These are phyloP conservation scores for Sylvicola cinctus DNA, from an alignment of 2,888 invertebrate genomes.

Conservation along the genomic window DNA sequence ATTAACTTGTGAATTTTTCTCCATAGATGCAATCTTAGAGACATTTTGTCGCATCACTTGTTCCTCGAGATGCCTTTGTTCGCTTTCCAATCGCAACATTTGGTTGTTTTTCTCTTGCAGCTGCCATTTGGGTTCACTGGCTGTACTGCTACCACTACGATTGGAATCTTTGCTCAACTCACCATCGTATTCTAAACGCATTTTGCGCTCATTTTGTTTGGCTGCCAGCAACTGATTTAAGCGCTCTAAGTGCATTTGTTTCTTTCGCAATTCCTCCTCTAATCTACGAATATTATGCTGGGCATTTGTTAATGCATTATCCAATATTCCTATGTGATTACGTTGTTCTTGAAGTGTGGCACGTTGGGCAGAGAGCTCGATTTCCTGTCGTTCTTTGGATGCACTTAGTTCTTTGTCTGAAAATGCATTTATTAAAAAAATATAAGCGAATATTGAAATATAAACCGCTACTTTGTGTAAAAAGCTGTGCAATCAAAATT, in stretches of 20 bases:
- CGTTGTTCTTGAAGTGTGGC: slow-evolving; percentile 66
- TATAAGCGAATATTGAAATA: neutral
- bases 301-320: slow-evolving; percentile 77
- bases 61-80: slow-evolving; percentile 66
- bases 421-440: slow-evolving; percentile 9
- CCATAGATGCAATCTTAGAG: slow-evolving; percentile 51
- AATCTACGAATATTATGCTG: slow-evolving; percentile 72
- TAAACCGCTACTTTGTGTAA: slow-evolving; percentile 35
- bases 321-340: slow-evolving; percentile 44
- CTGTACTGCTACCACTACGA: slow-evolving; percentile 13
- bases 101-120: slow-evolving; percentile 47
- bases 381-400: slow-evolving; percentile 79
- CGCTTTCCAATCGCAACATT: slow-evolving; percentile 43
- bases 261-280: slow-evolving; percentile 78
- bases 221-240: slow-evolving; percentile 65
- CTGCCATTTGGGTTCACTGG: slow-evolving; percentile 37
- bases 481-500: slow-evolving; percentile 64
- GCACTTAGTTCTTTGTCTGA: slow-evolving; percentile 76
- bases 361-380: slow-evolving; percentile 73
- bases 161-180: slow-evolving; percentile 34
- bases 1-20: slow-evolving; percentile 13
- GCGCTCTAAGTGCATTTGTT: slow-evolving; percentile 65
- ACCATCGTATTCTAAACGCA: slow-evolving; percentile 65
- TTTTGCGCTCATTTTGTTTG: slow-evolving; percentile 62
- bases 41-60: slow-evolving; percentile 59